Evolutionary conservation across 2,113 vertebrate genomes (phyloP).

Genomic region (Actinemys pallida): DNA sequence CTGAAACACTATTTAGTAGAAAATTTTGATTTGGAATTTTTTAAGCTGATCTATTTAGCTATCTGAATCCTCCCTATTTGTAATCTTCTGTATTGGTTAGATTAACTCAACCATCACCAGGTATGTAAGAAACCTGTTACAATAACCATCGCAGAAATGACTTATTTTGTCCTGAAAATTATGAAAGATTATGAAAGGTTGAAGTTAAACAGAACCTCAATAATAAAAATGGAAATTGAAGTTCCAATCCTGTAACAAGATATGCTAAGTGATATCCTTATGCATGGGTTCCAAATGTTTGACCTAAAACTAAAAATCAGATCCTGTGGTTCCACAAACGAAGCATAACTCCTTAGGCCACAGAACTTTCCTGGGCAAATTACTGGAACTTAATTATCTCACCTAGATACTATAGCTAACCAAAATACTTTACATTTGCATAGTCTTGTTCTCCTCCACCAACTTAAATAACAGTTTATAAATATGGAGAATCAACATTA

Average conservation of each 20-base stretch:
- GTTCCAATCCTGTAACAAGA: background rate
- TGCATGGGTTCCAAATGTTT: background rate
- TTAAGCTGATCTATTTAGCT: background rate
- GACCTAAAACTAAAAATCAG: background rate
- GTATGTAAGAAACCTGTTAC: background rate
- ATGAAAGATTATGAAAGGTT: background rate
- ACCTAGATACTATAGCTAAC: background rate
- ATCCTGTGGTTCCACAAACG: background rate
- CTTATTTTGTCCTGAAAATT: accelerated
- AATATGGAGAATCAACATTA: background rate
- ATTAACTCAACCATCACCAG: background rate
- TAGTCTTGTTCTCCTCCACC: background rate
- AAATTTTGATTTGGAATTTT: background rate
- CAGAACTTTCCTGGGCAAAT: too few relatives aligned
- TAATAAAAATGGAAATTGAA: background rate
- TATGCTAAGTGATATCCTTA: too few relatives aligned
- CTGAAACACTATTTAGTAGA: background rate
- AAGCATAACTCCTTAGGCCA: too few relatives aligned
- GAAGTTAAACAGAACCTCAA: background rate
- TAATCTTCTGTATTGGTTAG: background rate
- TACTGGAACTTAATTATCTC: background rate
- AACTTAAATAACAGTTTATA: background rate
- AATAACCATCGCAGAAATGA: background rate
- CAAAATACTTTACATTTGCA: background rate
- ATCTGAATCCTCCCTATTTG: background rate